A percentile compares a stretch with the other conserved stretches of the same genome.
phyloP scores from a whole-genome alignment of 1,140 invertebrate genomes.

The Acyrthosiphon pisum region DNA sequence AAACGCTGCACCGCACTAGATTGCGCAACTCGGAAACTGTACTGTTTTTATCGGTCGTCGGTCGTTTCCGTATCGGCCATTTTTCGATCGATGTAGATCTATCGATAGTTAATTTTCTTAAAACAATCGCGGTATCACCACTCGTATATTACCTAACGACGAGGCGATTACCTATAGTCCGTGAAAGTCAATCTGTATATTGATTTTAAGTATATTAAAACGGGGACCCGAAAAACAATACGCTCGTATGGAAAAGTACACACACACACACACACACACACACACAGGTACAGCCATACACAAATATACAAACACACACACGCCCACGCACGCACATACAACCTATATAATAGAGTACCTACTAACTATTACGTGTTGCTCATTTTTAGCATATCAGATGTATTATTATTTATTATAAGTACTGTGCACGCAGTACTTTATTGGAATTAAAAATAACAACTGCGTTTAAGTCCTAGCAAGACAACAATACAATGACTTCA shows the following conservation, averaged over 20 bases:
- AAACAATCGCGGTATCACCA: background rate
- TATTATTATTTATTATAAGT: background rate
- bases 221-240: background rate
- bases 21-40: slow-evolving; percentile 50
- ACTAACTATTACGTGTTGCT: background rate
- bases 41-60: background rate
- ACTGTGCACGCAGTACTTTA: background rate
- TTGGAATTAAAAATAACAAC: background rate
- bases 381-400: background rate
- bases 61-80: slow-evolving; percentile 46
- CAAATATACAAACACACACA: no score
- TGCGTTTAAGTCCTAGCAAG: background rate
- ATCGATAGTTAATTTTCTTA: slow-evolving; percentile 31
- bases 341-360: background rate
- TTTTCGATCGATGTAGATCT: slow-evolving; percentile 39
- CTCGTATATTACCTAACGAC: background rate
- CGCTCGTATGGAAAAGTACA: background rate
- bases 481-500: background rate
- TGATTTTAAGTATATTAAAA: background rate
- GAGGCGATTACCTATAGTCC: background rate
- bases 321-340: background rate
- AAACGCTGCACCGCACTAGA: slow-evolving; percentile 28
- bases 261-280: background rate
- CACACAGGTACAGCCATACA: no score
- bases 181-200: slow-evolving; percentile 4